A percentile compares a stretch with the other conserved stretches of the same genome.
Conservation (phyloP, 53 echinoderm and acorn worm genomes). For the Crossaster papposus region DNA sequence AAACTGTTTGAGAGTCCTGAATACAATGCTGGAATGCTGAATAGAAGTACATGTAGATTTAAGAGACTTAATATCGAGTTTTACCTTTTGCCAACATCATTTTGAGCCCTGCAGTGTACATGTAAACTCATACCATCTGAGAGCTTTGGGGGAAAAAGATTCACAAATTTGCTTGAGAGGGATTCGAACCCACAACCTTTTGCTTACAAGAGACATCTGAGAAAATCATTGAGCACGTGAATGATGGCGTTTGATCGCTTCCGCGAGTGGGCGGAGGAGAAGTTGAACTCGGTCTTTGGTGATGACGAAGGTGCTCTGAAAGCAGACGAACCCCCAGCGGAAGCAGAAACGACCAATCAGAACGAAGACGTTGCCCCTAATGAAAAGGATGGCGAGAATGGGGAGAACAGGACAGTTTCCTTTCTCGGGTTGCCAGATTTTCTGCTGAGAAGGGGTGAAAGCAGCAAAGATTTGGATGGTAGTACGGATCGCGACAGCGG, state of each 20-base stretch:
- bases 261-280: slow-evolving; percentile 40
- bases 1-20: background rate
- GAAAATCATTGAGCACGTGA: background rate
- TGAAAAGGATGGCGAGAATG: background rate
- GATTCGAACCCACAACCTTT: background rate
- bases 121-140: too few species aligned
- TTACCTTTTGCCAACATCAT: too few species aligned
- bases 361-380: background rate
- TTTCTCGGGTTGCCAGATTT: slow-evolving; percentile 22
- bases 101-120: too few species aligned
- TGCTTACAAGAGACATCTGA: background rate
- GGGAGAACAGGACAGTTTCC: background rate
- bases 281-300: slow-evolving; percentile 35
- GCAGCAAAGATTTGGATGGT: slow-evolving; percentile 33
- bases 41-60: too few species aligned
- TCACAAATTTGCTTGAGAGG: too few species aligned
- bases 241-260: slow-evolving; percentile 59
- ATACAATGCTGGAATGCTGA: background rate
- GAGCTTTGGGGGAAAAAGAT: too few species aligned
- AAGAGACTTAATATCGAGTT: too few species aligned
- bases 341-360: background rate
- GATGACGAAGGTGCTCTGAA: slow-evolving; percentile 23
- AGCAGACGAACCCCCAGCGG: slow-evolving; percentile 7
- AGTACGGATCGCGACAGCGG: slow-evolving; percentile 55
- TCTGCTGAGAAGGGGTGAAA: slow-evolving; percentile 1